Evolutionary conservation across 2,888 invertebrate genomes (phyloP).

Genomic region (Netelia melanura): DNA sequence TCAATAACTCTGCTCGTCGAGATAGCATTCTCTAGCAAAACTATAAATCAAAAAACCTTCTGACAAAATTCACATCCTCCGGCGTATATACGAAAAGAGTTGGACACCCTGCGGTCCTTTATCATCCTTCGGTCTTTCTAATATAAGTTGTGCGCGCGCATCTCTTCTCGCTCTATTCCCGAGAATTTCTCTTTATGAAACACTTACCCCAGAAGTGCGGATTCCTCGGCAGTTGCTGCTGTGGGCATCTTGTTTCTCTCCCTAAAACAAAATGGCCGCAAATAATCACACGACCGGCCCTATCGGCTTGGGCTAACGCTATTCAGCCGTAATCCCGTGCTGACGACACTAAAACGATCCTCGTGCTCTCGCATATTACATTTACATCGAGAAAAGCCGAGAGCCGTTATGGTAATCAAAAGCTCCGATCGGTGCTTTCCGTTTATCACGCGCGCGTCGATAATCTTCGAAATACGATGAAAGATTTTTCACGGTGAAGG

Average conservation of each 20-base stretch:
- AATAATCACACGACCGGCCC: slow-evolving; percentile 82
- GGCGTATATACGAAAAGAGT: slow-evolving; percentile 11
- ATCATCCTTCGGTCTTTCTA: slow-evolving; percentile 35
- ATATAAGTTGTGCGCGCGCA: background rate
- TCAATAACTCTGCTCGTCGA: slow-evolving; percentile 37
- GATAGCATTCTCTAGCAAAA: slow-evolving; percentile 56
- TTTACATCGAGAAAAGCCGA: slow-evolving; percentile 13
- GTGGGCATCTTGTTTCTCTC: slow-evolving; percentile 89
- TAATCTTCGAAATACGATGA: background rate
- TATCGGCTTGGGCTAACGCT: slow-evolving; percentile 73
- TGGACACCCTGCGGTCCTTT: slow-evolving; percentile 30
- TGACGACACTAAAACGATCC: slow-evolving; percentile 43
- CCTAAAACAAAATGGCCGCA: slow-evolving; percentile 84
- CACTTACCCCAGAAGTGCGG: slow-evolving; percentile 95
- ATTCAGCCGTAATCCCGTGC: slow-evolving; percentile 64
- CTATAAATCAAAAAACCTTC: slow-evolving; percentile 31
- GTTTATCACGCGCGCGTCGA: background rate
- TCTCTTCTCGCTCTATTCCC: slow-evolving; percentile 3
- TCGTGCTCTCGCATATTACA: slow-evolving; percentile 48
- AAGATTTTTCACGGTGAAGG: slow-evolving; percentile 17
- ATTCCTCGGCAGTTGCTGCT: slow-evolving; percentile 92
- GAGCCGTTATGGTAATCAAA: slow-evolving; percentile 21
- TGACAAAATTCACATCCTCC: slow-evolving; percentile 36
- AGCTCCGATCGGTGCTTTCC: slow-evolving; percentile 39
- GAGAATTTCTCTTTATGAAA: slow-evolving; percentile 19